These are phyloP conservation scores for Pterocles orientalis DNA, from an alignment of 2,113 vertebrate genomes.

Conservation along the genomic window DNA sequence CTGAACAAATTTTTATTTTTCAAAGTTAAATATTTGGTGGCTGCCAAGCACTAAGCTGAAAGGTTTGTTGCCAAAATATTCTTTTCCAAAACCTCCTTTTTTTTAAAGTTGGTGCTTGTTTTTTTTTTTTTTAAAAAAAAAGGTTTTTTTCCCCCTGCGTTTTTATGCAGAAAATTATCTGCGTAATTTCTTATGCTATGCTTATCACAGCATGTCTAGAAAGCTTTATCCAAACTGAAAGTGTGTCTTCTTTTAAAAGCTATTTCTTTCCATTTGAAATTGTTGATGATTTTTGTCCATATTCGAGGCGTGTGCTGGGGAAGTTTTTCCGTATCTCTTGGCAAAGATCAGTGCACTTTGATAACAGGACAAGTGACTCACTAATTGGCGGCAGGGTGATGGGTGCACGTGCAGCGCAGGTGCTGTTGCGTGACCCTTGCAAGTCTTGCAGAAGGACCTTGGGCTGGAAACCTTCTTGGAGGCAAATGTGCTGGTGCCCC, in stretches of 20 bases:
- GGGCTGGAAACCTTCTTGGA: neutral
- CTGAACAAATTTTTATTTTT: neutral
- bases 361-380: neutral
- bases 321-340: neutral
- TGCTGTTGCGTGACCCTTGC: rapidly evolving
- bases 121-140: neutral
- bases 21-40: neutral
- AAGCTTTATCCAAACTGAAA: neutral
- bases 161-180: neutral
- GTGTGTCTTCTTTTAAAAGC: neutral
- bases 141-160: neutral
- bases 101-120: neutral
- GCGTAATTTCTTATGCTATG: neutral
- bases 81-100: neutral
- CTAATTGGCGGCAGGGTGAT: neutral
- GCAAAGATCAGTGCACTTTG: neutral
- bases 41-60: constrained; percentile 1
- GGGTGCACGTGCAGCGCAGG: neutral
- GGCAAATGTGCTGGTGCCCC: neutral
- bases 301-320: neutral
- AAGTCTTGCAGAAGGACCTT: neutral
- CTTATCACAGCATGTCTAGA: neutral
- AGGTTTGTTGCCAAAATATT: neutral
- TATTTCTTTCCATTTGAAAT: neutral
- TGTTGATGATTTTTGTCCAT: neutral